These are phyloP conservation scores for Volucella inflata DNA, from an alignment of 2,888 invertebrate genomes.

Conservation along the genomic window DNA sequence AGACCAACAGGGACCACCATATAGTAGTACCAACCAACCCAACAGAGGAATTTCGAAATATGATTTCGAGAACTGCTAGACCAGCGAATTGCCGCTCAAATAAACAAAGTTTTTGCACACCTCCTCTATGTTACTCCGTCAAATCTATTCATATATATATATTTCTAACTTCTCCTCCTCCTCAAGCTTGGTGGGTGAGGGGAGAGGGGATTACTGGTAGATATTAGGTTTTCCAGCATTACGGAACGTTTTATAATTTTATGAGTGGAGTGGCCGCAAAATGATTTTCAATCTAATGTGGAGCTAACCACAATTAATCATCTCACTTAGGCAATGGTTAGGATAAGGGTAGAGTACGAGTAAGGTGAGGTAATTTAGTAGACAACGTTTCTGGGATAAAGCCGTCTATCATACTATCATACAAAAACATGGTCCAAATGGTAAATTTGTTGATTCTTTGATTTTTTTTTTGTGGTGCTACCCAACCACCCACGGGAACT, in stretches of 20 bases:
- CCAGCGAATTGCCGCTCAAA: not conserved
- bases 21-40: slow-evolving; percentile 17
- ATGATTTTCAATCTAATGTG: slow-evolving; percentile 45
- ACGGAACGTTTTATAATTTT: slow-evolving; percentile 23
- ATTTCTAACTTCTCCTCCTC: slow-evolving; percentile 5
- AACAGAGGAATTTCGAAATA: slow-evolving; percentile 21
- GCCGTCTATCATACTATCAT: slow-evolving; percentile 21
- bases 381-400: no score
- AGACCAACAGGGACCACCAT: not conserved
- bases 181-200: no score
- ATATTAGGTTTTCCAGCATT: slow-evolving; percentile 29
- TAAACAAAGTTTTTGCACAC: not conserved
- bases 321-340: slow-evolving; percentile 24
- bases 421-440: slow-evolving; percentile 35
- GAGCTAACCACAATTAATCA: slow-evolving; percentile 38
- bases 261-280: slow-evolving; percentile 5
- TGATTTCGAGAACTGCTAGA: slow-evolving; percentile 34
- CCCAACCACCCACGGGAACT: slow-evolving; percentile 33
- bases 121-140: slow-evolving; percentile 16
- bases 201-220: not conserved
- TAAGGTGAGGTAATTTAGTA: no score
- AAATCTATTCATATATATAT: not conserved
- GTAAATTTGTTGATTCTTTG: slow-evolving; percentile 18
- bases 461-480: slow-evolving; percentile 38
- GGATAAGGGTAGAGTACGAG: no score